Conservation (phyloP, 1,140 invertebrate genomes). For the Phthorimaea operculella region DNA sequence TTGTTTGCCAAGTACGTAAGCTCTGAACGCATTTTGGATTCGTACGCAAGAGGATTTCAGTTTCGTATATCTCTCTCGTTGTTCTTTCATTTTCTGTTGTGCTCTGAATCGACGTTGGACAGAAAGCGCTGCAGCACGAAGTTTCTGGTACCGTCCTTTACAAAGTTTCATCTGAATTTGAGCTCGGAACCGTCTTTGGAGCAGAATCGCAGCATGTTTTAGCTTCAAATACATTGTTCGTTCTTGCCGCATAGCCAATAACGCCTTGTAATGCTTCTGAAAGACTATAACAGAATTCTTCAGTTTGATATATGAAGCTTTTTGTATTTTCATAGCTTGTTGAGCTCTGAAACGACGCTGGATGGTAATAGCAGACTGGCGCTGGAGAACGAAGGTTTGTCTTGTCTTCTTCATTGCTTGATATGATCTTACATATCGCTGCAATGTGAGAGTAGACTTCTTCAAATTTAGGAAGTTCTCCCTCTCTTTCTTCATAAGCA, state of each 20-base stretch:
- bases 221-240: constrained; percentile 27
- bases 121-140: constrained; percentile 28
- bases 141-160: constrained; percentile 29
- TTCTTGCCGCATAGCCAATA: constrained; percentile 29
- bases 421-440: constrained; percentile 57
- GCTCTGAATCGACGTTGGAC: constrained; percentile 53
- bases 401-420: constrained; percentile 40
- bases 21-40: constrained; percentile 49
- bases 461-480: constrained; percentile 44
- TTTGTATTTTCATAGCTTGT: constrained; percentile 25
- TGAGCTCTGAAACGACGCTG: constrained; percentile 37
- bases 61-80: constrained; percentile 39
- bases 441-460: constrained; percentile 49
- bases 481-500: constrained; percentile 44
- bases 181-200: constrained; percentile 49
- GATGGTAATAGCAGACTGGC: constrained; percentile 30
- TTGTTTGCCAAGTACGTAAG: constrained; percentile 31
- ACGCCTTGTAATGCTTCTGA: constrained; percentile 34
- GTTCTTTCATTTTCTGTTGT: constrained; percentile 37
- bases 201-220: constrained; percentile 26
- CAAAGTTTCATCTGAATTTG: constrained; percentile 28
- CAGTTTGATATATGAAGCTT: constrained; percentile 26
- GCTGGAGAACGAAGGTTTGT: constrained; percentile 45
- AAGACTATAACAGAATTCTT: constrained; percentile 27
- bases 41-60: constrained; percentile 27